Percentiles rank a stretch among this genome's conserved stretches.
Evolutionary conservation across 2,797 vertebrate genomes (phyloP).

Genomic region (Molossus molossus): DNA sequence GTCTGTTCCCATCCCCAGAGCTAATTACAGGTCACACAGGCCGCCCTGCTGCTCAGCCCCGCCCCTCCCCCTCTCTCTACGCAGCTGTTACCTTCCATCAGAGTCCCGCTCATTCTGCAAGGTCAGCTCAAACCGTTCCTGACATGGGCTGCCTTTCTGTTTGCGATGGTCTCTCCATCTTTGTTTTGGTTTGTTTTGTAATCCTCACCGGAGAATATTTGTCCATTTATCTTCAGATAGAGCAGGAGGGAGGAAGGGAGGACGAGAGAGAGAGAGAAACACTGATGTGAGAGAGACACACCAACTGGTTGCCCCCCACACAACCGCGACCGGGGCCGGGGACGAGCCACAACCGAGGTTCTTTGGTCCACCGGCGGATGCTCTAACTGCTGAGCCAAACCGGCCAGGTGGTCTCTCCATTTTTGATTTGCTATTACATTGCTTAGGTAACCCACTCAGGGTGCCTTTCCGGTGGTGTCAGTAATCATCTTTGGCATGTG

Average conservation of each 20-base stretch:
- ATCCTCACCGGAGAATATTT: no score
- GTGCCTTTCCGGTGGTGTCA: background rate
- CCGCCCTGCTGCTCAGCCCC: rapidly evolving
- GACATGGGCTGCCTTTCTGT: background rate
- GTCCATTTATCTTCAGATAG: no score
- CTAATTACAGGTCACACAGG: background rate
- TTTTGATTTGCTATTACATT: background rate
- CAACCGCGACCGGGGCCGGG: no score
- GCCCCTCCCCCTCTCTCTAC: background rate
- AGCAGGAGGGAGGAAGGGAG: no score
- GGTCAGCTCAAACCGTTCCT: background rate
- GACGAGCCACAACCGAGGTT: no score
- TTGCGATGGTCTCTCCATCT: background rate
- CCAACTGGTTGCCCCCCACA: no score
- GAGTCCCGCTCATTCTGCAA: background rate
- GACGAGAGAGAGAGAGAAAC: no score
- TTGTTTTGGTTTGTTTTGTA: background rate
- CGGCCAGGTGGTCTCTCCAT: background rate
- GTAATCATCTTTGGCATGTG: background rate
- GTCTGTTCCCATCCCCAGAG: background rate
- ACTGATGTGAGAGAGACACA: no score
- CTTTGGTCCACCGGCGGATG: no score
- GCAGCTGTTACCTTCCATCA: background rate
- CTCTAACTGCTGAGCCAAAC: no score
- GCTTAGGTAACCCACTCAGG: background rate